Conservation (phyloP, 1,140 invertebrate genomes). For the Megathymus violae region DNA sequence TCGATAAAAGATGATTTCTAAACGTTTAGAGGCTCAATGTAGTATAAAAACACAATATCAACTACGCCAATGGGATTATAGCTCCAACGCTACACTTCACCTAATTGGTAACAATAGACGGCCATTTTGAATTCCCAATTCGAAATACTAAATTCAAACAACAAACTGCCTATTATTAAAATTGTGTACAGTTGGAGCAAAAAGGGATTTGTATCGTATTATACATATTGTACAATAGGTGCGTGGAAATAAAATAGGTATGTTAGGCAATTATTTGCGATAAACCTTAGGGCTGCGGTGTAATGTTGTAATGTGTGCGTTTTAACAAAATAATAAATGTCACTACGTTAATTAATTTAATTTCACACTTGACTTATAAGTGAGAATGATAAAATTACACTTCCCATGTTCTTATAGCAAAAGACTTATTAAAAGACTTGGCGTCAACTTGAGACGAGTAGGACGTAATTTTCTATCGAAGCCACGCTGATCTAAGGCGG, state of each 20-base stretch:
- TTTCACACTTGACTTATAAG: too few species aligned
- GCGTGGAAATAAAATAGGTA: not conserved
- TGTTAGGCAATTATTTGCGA: not conserved
- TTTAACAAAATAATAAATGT: too few species aligned
- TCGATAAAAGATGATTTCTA: constrained; percentile 41
- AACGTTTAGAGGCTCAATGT: constrained; percentile 46
- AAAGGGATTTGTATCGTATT: constrained; percentile 10
- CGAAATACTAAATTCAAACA: constrained; percentile 46
- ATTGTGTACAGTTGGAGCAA: constrained; percentile 23
- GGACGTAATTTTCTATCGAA: too few species aligned
- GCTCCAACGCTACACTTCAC: constrained; percentile 53
- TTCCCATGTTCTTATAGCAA: too few species aligned
- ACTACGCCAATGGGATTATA: constrained; percentile 55
- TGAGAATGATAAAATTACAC: too few species aligned
- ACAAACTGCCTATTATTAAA: constrained; percentile 9
- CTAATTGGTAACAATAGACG: constrained; percentile 59
- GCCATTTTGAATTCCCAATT: constrained; percentile 55
- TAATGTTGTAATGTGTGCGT: not conserved
- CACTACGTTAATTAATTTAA: too few species aligned
- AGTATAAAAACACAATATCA: constrained; percentile 46
- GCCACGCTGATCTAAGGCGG: too few species aligned
- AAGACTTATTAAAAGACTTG: too few species aligned
- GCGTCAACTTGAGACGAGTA: too few species aligned
- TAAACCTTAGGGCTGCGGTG: not conserved
- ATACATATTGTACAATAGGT: not conserved